Conservation (phyloP, 2,888 invertebrate genomes). For the Pseudococcus jackbeardsleyi region DNA sequence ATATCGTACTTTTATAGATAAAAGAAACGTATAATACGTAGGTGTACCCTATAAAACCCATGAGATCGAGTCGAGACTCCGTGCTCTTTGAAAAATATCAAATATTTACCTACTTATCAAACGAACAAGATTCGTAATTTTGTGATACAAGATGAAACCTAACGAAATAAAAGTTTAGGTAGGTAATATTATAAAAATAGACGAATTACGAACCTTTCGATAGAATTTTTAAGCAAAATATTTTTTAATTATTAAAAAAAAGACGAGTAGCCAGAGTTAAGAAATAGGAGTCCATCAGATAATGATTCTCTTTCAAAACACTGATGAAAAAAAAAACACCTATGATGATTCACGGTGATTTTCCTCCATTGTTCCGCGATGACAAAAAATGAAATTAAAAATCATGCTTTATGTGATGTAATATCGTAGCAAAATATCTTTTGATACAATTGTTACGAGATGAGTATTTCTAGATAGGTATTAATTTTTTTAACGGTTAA, state of each 20-base stretch:
- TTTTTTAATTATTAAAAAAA: not conserved
- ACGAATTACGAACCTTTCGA: not conserved
- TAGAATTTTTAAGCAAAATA: not conserved
- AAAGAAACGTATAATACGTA: not conserved
- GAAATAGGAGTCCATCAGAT: not conserved
- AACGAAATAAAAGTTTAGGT: no score
- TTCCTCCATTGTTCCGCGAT: conserved; percentile 11
- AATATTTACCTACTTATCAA: not conserved
- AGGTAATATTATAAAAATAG: no score
- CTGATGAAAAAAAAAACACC: conserved; percentile 5
- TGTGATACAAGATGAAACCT: no score
- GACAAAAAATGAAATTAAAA: conserved; percentile 41
- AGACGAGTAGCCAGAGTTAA: not conserved
- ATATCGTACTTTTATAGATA: not conserved
- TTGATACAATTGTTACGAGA: conserved; percentile 15
- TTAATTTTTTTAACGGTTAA: not conserved
- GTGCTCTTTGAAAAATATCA: not conserved
- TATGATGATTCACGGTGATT: conserved; percentile 11
- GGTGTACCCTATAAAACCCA: not conserved
- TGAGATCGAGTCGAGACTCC: not conserved
- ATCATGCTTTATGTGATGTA: conserved; percentile 12
- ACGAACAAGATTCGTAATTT: not conserved
- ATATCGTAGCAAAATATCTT: not conserved
- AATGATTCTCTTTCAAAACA: conserved; percentile 23
- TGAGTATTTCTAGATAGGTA: not conserved